phyloP scores from a whole-genome alignment of 2,888 invertebrate genomes.

The Stenurella melanura region DNA sequence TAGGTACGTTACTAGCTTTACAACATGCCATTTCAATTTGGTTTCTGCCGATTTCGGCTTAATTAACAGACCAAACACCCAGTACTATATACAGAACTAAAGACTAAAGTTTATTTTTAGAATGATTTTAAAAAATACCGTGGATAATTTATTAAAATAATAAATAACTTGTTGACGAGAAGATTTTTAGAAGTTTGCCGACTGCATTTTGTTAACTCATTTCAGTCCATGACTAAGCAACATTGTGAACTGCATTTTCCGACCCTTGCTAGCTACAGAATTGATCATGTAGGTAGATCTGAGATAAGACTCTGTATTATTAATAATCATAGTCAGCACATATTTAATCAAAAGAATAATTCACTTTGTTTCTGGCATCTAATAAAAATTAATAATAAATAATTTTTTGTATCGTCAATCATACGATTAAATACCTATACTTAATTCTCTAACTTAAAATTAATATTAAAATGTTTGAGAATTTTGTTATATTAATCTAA shows the following conservation, averaged over 20 bases:
- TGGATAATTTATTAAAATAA: conserved; percentile 33
- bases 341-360: conserved; percentile 17
- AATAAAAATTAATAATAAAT: not conserved
- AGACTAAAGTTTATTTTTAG: not conserved
- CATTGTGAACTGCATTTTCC: conserved; percentile 33
- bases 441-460: no score
- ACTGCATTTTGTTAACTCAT: conserved; percentile 39
- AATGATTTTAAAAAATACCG: conserved; percentile 22
- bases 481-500: no score
- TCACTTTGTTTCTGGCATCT: not conserved
- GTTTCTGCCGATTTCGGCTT: not conserved
- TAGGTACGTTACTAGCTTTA: no score
- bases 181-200: conserved; percentile 36
- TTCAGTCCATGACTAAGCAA: conserved; percentile 41
- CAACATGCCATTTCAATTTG: no score
- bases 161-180: conserved; percentile 26
- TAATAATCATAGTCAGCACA: conserved; percentile 29
- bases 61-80: not conserved
- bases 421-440: no score
- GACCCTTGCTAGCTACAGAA: conserved; percentile 29
- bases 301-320: conserved; percentile 23
- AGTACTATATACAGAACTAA: no score
- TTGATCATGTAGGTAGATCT: conserved; percentile 36
- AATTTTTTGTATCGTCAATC: no score
- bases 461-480: no score